phyloP scores from a whole-genome alignment of 2,888 invertebrate genomes.

The Hecatera dysodea region DNA sequence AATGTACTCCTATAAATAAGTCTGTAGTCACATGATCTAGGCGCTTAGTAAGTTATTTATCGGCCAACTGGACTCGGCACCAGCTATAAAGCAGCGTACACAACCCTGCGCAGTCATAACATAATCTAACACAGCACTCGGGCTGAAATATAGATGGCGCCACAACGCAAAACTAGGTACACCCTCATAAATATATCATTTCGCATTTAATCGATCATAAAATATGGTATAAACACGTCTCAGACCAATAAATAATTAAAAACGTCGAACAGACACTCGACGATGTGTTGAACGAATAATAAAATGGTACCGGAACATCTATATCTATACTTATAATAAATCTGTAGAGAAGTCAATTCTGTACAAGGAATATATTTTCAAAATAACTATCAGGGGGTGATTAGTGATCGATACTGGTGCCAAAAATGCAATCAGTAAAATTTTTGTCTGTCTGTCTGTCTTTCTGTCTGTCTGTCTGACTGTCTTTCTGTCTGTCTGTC shows the following conservation, averaged over 20 bases:
- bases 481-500: too few relatives aligned
- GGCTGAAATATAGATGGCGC: slow-evolving; percentile 79
- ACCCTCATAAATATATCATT: slow-evolving; percentile 81
- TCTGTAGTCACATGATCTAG: slow-evolving; percentile 69
- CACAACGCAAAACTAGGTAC: slow-evolving; percentile 75
- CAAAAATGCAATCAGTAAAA: too few relatives aligned
- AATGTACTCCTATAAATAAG: slow-evolving; percentile 68
- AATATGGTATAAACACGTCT: slow-evolving; percentile 78
- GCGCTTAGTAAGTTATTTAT: slow-evolving; percentile 74
- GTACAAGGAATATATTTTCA: too few relatives aligned
- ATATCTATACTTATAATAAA: too few relatives aligned
- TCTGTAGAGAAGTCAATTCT: too few relatives aligned
- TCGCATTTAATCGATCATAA: slow-evolving; percentile 80
- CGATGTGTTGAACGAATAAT: slow-evolving; percentile 70
- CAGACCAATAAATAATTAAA: slow-evolving; percentile 75
- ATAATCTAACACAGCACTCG: slow-evolving; percentile 64
- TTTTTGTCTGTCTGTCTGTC: too few relatives aligned
- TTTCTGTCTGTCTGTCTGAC: too few relatives aligned
- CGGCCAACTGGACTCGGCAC: slow-evolving; percentile 66
- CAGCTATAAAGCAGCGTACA: slow-evolving; percentile 71
- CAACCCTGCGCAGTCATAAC: slow-evolving; percentile 67
- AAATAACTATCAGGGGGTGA: too few relatives aligned
- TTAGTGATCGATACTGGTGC: too few relatives aligned
- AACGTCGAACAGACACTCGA: slow-evolving; percentile 68
- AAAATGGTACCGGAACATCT: slow-evolving; percentile 58